Conservation (phyloP, 2,113 vertebrate genomes). For the Saimiri boliviensis region DNA sequence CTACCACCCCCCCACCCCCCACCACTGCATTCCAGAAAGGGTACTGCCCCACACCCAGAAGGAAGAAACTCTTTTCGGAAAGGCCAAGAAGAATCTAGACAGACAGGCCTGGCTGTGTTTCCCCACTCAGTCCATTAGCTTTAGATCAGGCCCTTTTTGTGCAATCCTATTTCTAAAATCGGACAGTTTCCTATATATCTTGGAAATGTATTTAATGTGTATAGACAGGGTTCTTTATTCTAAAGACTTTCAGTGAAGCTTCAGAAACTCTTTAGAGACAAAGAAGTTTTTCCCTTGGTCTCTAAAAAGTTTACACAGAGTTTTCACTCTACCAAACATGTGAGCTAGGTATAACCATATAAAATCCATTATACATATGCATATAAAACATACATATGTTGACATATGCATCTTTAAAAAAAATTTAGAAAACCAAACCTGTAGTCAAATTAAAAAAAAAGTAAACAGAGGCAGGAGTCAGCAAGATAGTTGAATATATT, state of each 20-base stretch:
- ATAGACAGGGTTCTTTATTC: not conserved
- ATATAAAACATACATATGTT: not conserved
- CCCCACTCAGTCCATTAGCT: not conserved
- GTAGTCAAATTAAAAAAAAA: not conserved
- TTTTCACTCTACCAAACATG: not conserved
- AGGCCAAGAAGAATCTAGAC: not conserved
- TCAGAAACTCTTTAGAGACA: not conserved
- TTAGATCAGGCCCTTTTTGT: not conserved
- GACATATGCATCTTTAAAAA: not conserved
- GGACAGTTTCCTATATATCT: not conserved
- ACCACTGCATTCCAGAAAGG: too few species aligned
- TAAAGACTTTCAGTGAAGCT: not conserved
- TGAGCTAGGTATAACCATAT: not conserved
- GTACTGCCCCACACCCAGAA: too few species aligned
- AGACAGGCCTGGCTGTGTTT: not conserved
- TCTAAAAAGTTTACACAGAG: not conserved
- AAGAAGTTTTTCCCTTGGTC: not conserved
- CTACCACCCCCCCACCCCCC: too few species aligned
- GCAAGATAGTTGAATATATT: not conserved
- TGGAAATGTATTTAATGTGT: not conserved
- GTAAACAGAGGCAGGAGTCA: not conserved
- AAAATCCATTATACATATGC: not conserved
- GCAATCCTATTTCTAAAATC: not conserved
- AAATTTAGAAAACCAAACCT: not conserved
- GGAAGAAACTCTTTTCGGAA: not conserved